These are phyloP conservation scores for Drosophila falleni DNA, from an alignment of 2,888 invertebrate genomes.

Conservation along the genomic window DNA sequence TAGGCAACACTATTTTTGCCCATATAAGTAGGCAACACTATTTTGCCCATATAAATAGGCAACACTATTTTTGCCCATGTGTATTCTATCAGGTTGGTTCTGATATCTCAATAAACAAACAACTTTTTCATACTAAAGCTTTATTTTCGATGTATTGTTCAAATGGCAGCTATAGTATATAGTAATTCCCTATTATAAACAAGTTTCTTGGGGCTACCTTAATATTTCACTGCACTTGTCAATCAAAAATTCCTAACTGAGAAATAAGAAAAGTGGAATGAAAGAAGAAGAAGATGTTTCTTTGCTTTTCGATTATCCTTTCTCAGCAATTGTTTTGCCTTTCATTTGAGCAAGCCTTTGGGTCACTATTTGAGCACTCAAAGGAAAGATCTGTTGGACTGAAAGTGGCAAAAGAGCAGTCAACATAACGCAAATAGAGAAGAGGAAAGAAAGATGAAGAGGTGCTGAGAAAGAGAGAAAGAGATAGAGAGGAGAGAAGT, in stretches of 20 bases:
- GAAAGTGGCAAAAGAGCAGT: conserved; percentile 44
- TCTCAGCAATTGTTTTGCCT: background rate
- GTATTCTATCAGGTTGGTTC: too few relatives aligned
- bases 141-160: too few relatives aligned
- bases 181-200: too few relatives aligned
- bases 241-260: background rate
- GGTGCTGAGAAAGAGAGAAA: background rate
- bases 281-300: background rate
- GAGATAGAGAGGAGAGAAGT: background rate
- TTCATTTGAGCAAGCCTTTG: conserved; percentile 29
- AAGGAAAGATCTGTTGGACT: conserved; percentile 5
- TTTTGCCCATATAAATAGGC: too few relatives aligned
- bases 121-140: too few relatives aligned
- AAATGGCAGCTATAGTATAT: too few relatives aligned
- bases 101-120: too few relatives aligned
- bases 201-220: too few relatives aligned
- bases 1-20: too few relatives aligned
- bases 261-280: background rate
- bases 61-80: too few relatives aligned
- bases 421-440: conserved; percentile 5
- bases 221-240: background rate
- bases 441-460: conserved; percentile 5
- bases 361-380: conserved; percentile 25
- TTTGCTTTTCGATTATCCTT: conserved; percentile 2
- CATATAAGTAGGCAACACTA: too few relatives aligned